Conservation (phyloP, 2,797 vertebrate genomes). For the Melopsittacus undulatus region DNA sequence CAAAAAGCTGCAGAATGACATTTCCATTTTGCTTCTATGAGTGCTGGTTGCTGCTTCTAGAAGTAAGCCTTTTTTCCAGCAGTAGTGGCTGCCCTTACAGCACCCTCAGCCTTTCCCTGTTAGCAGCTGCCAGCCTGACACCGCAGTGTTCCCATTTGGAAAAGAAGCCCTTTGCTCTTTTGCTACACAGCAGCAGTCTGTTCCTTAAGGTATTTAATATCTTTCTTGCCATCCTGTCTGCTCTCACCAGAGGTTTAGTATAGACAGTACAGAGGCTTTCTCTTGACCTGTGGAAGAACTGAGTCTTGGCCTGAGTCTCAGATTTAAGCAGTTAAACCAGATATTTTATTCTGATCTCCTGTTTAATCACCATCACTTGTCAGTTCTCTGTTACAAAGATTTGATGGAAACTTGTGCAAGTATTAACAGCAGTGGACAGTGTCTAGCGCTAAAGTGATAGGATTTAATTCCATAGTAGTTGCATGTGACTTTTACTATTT, state of each 20-base stretch:
- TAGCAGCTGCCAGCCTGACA: neutral
- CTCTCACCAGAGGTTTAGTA: neutral
- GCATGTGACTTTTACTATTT: neutral
- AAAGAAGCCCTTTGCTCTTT: neutral
- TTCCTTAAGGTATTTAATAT: neutral
- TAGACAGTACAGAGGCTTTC: neutral
- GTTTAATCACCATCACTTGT: neutral
- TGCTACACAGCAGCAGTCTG: neutral
- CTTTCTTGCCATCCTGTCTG: neutral
- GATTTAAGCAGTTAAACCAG: neutral
- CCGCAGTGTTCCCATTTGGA: accelerated
- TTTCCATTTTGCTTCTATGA: accelerated
- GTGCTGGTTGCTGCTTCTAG: neutral
- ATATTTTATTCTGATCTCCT: neutral
- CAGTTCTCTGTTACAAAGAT: neutral
- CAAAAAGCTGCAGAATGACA: neutral
- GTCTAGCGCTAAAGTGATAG: neutral
- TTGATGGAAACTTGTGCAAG: accelerated
- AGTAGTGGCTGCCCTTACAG: neutral
- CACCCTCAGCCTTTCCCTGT: neutral
- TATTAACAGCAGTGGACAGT: neutral
- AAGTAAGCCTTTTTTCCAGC: neutral
- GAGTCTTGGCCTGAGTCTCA: neutral
- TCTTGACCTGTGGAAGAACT: neutral
- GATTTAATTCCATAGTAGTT: neutral